Conservation (phyloP, 2,888 invertebrate species). For the Ditula angustiorana region DNA sequence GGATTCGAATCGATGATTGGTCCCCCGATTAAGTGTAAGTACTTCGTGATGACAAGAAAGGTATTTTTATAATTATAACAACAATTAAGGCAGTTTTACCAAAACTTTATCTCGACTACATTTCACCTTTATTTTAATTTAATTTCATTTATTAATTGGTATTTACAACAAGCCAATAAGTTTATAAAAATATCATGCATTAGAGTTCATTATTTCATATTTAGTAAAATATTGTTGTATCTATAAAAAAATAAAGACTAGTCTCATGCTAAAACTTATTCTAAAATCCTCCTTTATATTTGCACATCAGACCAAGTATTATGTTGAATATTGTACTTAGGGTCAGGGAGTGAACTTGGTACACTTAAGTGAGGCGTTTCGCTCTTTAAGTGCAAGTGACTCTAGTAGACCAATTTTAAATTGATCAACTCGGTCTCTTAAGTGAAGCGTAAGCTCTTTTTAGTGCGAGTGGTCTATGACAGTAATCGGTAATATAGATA, state of each 20-base stretch:
- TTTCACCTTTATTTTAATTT: no score
- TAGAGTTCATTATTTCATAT: no score
- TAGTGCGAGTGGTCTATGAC: not conserved
- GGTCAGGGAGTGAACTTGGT: not conserved
- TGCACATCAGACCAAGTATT: no score
- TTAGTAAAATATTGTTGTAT: no score
- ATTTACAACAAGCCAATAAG: no score
- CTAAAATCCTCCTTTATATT: not conserved
- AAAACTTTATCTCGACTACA: no score
- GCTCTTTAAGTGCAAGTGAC: constrained; percentile 1
- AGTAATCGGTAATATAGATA: no score
- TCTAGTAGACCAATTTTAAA: not conserved
- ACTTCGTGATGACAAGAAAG: constrained; percentile 1
- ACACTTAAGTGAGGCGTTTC: not conserved
- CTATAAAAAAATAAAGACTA: not conserved
- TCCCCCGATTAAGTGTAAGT: not conserved
- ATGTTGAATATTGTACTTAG: not conserved
- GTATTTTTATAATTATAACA: not conserved
- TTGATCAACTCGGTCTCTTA: not conserved
- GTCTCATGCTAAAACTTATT: not conserved
- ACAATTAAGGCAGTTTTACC: not conserved
- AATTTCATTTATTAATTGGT: no score
- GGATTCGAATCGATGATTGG: constrained; percentile 31
- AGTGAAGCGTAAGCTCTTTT: not conserved
- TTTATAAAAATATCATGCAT: no score